These are phyloP conservation scores for Scotopteryx bipunctaria DNA, from an alignment of 2,888 invertebrate species.

Conservation along the genomic window DNA sequence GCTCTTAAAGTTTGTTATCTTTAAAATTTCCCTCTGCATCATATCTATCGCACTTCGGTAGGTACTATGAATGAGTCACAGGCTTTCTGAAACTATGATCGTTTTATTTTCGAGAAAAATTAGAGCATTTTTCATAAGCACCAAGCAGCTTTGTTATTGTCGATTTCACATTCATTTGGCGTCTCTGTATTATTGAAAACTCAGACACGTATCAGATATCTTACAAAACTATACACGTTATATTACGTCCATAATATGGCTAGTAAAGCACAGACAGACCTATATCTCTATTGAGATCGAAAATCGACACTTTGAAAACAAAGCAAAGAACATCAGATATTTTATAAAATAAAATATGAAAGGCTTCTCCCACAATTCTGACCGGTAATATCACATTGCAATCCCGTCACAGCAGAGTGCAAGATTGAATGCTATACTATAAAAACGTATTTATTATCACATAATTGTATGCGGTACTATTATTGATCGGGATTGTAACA, in stretches of 20 bases:
- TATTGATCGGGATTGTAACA: too few species aligned
- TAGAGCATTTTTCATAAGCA: conserved; percentile 53
- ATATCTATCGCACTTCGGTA: conserved; percentile 50
- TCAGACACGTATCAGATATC: conserved; percentile 32
- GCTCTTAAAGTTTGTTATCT: conserved; percentile 45
- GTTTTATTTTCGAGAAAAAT: conserved; percentile 64
- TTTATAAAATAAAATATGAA: too few species aligned
- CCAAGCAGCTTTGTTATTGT: conserved; percentile 51
- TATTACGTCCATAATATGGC: not conserved
- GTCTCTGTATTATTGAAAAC: conserved; percentile 51
- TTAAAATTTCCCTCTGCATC: conserved; percentile 48
- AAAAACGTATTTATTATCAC: too few species aligned
- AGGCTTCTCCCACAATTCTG: too few species aligned
- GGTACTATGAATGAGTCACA: conserved; percentile 61
- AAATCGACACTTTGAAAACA: too few species aligned
- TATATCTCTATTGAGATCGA: too few species aligned
- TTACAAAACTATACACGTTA: not conserved
- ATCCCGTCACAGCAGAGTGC: too few species aligned
- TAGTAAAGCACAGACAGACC: too few species aligned
- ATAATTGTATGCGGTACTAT: too few species aligned
- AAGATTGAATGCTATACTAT: too few species aligned
- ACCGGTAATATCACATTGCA: too few species aligned
- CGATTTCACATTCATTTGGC: conserved; percentile 43
- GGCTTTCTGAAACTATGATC: conserved; percentile 60
- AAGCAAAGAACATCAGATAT: too few species aligned